Evolutionary conservation across 23 tunicate genomes (phyloP), one percentile per base, ranked within the genome.

Genomic region (Aplidium turbinatum): DNA sequence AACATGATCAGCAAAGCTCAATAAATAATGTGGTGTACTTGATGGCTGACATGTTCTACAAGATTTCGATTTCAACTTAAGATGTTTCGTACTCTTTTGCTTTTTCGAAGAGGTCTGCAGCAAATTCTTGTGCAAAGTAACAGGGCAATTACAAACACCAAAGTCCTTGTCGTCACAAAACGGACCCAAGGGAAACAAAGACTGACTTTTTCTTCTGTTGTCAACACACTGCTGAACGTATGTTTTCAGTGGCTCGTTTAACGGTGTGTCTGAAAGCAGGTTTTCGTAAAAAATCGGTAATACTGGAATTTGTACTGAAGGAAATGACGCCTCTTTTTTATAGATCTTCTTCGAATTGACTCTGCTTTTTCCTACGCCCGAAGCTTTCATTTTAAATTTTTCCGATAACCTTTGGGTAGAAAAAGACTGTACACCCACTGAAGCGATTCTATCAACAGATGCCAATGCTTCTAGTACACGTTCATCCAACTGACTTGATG

Each of bases 121-220:
- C n/a, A n/a, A n/a, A n/a, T n/a, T n/a, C n/a, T n/a, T n/a, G n/a
- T n/a, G n/a, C n/a, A n/a, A n/a, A n/a, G n/a, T n/a, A n/a, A 9
- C 50, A 21, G 20, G 35, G 54, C 85, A 80, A 71, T 64, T 60
- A 52, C 79, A 81, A 18, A 72, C 38, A 2, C 31, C 27, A 16
- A 33, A n/a, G 31, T 61, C 45, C 1, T 27, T 22, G 31, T 71
- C 79, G 7, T 81, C 79, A 72, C 73, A 61, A 58, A 81, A 81
- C 1, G 77, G 77, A 9, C 77, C 79, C 9, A 78, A 13, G 9
- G 78, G 28, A 46, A 81, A 81, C 20, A 81, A 36, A 21, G 32
- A 40, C 52, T 80, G 58, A 9, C 38, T 45, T 31, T 29, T 28
- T 4, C 69, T 9, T 45, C 22, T 33, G 19, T 69, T 68, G 35